Base-by-base conservation (phyloP, 1,140 invertebrate species). In the Heterodera carotae region DNA sequence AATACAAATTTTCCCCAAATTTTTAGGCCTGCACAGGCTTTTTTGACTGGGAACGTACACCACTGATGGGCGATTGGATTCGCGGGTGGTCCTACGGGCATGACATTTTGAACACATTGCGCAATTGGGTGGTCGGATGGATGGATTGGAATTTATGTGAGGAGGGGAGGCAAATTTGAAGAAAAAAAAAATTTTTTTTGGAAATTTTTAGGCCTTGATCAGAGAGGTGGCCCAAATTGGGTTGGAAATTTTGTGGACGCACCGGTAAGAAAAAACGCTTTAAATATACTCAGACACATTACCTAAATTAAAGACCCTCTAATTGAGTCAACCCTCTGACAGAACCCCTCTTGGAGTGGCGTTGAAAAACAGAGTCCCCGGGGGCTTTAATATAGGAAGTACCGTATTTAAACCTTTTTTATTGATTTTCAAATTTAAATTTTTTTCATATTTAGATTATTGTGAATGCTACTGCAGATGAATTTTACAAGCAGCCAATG, bases 401-500 rank as follows among this genome's bases (percentile, higher is more conserved):
- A n/a, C n/a, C n/a, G n/a, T n/a, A n/a, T n/a, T n/a, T n/a, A n/a
- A n/a, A n/a, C n/a, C 7, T 43, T 2, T 43, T 43, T 43, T 43
- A 39, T 39, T 10, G 39, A 43, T 10, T 43, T 43, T 4, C 7
- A 10, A 43, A 43, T 1, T 10, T 43, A 10, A 10, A 5, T 43
- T 43, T 0, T 43, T 43, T 10, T 43, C 15, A 43, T 10, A 43
- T 53, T 56, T 56, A 74, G 72, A 91, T 96, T 36, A 90, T 95
- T 69, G 91, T 94, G 0, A 92, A 93, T 82, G 88, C 90, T 0
- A 89, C 89, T 70, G 76, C 64, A 59, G 82, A 88, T 31, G 89
- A 94, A 87, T 94, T 95, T 84, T 93, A 93, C 84, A 95, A 94
- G 85, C 93, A 96, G 82, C 94, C 94, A 0, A 93, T 93, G 90